Percentiles rank a stretch among this genome's conserved stretches.
phyloP scores from a whole-genome alignment of 2,113 vertebrate genomes.

The Oceanodroma tethys region DNA sequence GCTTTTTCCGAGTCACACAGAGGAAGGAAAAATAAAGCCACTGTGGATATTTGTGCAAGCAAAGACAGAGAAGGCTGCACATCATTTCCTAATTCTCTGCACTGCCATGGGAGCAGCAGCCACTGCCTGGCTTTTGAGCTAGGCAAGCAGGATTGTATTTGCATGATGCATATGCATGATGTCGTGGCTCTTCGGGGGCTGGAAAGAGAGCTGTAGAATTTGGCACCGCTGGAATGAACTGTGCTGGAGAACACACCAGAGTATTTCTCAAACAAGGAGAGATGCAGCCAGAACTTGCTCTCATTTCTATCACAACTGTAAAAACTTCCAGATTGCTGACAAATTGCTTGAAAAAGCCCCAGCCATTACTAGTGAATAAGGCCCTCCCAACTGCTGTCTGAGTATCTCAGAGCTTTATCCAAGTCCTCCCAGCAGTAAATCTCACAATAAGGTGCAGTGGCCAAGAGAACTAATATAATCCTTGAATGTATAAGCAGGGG shows the following conservation, averaged over 20 bases:
- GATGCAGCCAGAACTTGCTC: background rate
- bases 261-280: background rate
- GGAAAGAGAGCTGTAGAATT: background rate
- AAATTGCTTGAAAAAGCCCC: background rate
- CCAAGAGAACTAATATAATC: background rate
- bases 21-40: background rate
- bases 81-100: background rate
- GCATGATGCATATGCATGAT: background rate
- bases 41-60: background rate
- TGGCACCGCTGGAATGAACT: background rate
- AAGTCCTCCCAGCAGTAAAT: slow-evolving; percentile 16
- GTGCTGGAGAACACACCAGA: background rate
- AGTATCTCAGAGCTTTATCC: background rate
- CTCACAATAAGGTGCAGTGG: background rate
- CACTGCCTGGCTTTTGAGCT: background rate
- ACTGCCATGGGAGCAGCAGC: background rate
- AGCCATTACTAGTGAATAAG: background rate
- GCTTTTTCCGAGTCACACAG: background rate
- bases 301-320: background rate
- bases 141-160: background rate
- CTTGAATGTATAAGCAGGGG: background rate
- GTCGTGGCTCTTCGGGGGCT: background rate
- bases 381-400: background rate
- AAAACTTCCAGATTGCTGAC: slow-evolving; percentile 8
- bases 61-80: background rate